Percentiles rank a stretch among this genome's conserved stretches.
Evolutionary conservation across 2,113 vertebrate genomes (phyloP).

Genomic region (Dipodomys stephensi): DNA sequence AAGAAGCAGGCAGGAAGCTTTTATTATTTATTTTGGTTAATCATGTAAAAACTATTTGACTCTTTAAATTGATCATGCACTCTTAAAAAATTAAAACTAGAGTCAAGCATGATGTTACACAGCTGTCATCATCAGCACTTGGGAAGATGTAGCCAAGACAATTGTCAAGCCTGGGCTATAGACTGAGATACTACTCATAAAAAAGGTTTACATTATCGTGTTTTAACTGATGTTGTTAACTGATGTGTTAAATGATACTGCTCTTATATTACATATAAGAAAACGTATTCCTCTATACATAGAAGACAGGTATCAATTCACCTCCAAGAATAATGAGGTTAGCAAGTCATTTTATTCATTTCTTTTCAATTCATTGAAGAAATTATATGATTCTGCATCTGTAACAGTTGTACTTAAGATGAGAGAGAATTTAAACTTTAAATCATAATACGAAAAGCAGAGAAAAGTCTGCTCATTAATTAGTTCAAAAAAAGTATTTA

Average conservation of each 20-base stretch:
- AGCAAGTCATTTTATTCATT: constrained; percentile 28
- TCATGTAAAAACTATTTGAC: not conserved
- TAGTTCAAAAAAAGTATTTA: constrained; percentile 51
- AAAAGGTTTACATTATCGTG: not conserved
- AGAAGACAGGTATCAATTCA: constrained; percentile 8
- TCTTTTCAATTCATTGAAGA: constrained; percentile 27
- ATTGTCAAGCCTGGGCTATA: no score
- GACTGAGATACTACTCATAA: no score
- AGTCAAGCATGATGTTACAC: not conserved
- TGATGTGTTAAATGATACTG: constrained; percentile 10
- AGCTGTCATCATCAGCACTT: no score
- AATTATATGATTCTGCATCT: constrained; percentile 43
- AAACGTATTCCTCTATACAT: constrained; percentile 37
- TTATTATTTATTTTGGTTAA: not conserved
- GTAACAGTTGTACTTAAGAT: constrained; percentile 8
- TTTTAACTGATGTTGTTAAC: constrained; percentile 29
- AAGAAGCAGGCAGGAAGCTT: not conserved
- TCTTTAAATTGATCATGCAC: not conserved
- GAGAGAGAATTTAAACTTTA: constrained; percentile 24
- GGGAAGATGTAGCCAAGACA: no score
- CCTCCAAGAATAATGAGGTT: constrained; percentile 30
- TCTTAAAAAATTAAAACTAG: not conserved
- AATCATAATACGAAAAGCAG: constrained; percentile 4
- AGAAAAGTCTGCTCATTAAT: constrained; percentile 49
- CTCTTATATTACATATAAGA: constrained; percentile 13